These are phyloP conservation scores for Euclidia mi DNA, from an alignment of 2,888 invertebrate species.

Conservation along the genomic window DNA sequence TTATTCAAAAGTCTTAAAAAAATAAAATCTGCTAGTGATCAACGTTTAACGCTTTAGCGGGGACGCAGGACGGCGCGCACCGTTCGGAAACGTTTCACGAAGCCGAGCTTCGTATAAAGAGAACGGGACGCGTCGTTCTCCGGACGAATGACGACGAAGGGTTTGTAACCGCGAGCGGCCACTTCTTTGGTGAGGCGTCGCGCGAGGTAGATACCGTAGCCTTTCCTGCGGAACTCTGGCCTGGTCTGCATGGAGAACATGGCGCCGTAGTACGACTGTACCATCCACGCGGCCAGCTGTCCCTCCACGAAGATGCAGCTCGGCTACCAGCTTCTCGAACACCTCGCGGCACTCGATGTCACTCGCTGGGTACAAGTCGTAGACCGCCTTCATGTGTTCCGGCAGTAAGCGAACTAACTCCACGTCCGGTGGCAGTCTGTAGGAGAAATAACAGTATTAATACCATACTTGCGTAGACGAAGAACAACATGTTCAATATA, in stretches of 20 bases:
- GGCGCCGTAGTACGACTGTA: conserved; percentile 97
- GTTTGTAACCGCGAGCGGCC: conserved; percentile 93
- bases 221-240: conserved; percentile 93
- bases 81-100: conserved; percentile 94
- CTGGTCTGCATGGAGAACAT: conserved; percentile 98
- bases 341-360: conserved; percentile 96
- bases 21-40: conserved; percentile 89
- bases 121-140: conserved; percentile 96
- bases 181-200: conserved; percentile 92
- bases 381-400: conserved; percentile 95
- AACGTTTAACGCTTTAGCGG: conserved; percentile 80
- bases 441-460: conserved; percentile 7
- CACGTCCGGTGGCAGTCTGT: conserved; percentile 91
- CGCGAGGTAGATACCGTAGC: conserved; percentile 94
- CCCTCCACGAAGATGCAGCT: conserved; percentile 94
- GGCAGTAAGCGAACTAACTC: conserved; percentile 94
- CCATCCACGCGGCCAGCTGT: conserved; percentile 96
- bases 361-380: conserved; percentile 96
- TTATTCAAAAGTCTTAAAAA: conserved; percentile 89
- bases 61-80: conserved; percentile 94
- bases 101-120: conserved; percentile 95
- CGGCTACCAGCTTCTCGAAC: conserved; percentile 94
- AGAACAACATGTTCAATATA: too few relatives aligned
- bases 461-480: too few relatives aligned
- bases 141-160: conserved; percentile 95